A percentile compares a stretch with the other conserved stretches of the same genome.
These are phyloP conservation scores for Myzus persicae DNA, from an alignment of 1,140 invertebrate species.

Conservation along the genomic window DNA sequence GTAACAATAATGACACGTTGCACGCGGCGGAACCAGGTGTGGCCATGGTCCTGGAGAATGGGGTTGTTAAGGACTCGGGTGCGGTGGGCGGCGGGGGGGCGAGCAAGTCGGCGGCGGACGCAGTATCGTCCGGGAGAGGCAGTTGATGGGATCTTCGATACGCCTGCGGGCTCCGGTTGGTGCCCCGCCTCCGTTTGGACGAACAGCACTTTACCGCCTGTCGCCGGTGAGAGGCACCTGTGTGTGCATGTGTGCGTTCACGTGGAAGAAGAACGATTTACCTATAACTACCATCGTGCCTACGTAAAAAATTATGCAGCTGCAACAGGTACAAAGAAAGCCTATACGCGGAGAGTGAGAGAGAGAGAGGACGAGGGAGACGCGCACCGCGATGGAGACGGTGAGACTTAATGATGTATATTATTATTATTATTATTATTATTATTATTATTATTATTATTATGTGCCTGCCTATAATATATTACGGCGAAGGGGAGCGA, in stretches of 20 bases:
- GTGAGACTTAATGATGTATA: neutral
- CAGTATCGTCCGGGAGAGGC: slow-evolving; percentile 22
- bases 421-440: no score
- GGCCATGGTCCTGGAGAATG: neutral
- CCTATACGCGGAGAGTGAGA: neutral
- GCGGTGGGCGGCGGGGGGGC: neutral
- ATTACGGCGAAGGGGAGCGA: neutral
- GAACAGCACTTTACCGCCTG: neutral
- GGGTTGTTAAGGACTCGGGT: neutral
- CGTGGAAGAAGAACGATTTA: neutral
- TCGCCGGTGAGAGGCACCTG: neutral
- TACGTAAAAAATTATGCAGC: neutral
- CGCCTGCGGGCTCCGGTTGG: slow-evolving; percentile 51
- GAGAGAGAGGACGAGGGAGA: neutral
- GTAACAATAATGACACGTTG: neutral
- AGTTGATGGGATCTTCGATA: slow-evolving; percentile 52
- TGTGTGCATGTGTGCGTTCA: neutral
- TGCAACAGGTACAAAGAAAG: neutral
- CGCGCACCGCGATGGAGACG: neutral
- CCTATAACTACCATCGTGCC: neutral
- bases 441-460: no score
- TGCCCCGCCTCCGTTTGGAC: slow-evolving; percentile 42
- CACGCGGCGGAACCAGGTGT: neutral
- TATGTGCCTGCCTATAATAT: no score
- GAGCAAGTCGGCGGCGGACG: neutral